Evolutionary conservation across 2,888 invertebrate species (phyloP).

Genomic region (Bunonema sp.): DNA sequence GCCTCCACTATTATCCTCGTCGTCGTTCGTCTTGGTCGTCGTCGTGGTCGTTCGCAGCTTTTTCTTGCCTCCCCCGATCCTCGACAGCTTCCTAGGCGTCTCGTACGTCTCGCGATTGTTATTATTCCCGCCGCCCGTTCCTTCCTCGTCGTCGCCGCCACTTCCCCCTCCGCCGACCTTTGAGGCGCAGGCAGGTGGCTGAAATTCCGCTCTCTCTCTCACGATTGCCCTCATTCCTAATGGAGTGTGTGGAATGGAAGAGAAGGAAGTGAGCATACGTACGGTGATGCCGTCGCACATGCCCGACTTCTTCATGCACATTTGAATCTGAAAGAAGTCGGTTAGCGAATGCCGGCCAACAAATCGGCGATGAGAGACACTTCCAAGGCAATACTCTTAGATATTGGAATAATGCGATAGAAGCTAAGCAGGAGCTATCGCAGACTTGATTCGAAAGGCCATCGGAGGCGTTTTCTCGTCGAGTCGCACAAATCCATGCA

Average conservation of each 20-base stretch:
- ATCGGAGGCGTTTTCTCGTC: too few relatives aligned
- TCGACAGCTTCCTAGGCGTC: not conserved
- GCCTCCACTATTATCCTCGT: slow-evolving; percentile 3
- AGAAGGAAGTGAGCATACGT: not conserved
- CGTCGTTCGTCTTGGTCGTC: not conserved
- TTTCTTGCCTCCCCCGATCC: slow-evolving; percentile 1
- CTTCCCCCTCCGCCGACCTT: slow-evolving; percentile 1
- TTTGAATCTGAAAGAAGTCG: slow-evolving; percentile 44
- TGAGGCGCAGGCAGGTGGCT: slow-evolving; percentile 20
- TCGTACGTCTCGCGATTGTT: not conserved
- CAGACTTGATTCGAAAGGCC: too few relatives aligned
- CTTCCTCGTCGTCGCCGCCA: slow-evolving; percentile 2
- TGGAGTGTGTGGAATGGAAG: not conserved
- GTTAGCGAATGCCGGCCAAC: too few relatives aligned
- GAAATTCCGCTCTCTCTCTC: too few relatives aligned
- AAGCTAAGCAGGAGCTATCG: too few relatives aligned
- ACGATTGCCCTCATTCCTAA: not conserved
- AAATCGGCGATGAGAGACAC: too few relatives aligned
- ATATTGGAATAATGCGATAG: too few relatives aligned
- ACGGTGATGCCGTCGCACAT: slow-evolving; percentile 42
- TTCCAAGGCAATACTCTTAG: too few relatives aligned
- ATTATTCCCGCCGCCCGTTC: not conserved
- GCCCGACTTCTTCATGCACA: slow-evolving; percentile 44
- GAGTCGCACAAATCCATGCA: too few relatives aligned
- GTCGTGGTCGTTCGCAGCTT: slow-evolving; percentile 3